Base-by-base conservation (phyloP, 2,797 vertebrate species). In the Chelon auratus region DNA sequence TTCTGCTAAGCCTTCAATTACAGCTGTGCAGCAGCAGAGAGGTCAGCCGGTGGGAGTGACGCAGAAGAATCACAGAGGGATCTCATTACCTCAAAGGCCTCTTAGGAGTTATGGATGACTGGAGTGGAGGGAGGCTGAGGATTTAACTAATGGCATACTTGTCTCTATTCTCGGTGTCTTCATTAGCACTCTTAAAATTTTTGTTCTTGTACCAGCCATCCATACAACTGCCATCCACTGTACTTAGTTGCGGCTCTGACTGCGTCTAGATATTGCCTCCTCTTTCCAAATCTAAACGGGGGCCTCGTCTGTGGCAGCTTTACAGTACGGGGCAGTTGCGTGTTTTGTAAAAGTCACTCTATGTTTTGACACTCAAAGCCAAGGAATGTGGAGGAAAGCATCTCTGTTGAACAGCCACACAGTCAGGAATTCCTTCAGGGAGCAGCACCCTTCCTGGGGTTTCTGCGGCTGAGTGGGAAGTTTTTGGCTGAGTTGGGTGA, bases 81-180 rank as follows among this genome's bases (percentile, higher is more conserved):
- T 91, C 86, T 89, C 75, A 92, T 94, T 92, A 91, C 91, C 82
- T 90, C 62, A 77, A 88, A 85, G 79, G 85, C 78, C 88, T 89
- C 76, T 68, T 67, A 72, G 62, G 83, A 91, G 75, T 67, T 77
- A 66, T 67, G 65, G 84, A 75, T 82, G 79, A 79, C 82, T 80
- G 60, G 59, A 80, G 70, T 68, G 69, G 58, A 81, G 78, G 71
- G 64, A 84, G 77, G 68, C 76, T 26, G 70, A 87, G 77, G 82
- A 86, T 75, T 86, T 67, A 47, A 81, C 79, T 88, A 88, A 91
- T 77, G 68, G 74, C 72, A 84, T 85, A 79, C 61, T 72, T 77
- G 77, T 78, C 68, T 77, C 66, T 60, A 67, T 40, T n/a, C 67
- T 13, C 33, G 55, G 47, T 59, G 77, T 86, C 85, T 86, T 80